Evolutionary conservation across 1,140 invertebrate genomes (phyloP).

Genomic region (Stegodyphus mimosarum): DNA sequence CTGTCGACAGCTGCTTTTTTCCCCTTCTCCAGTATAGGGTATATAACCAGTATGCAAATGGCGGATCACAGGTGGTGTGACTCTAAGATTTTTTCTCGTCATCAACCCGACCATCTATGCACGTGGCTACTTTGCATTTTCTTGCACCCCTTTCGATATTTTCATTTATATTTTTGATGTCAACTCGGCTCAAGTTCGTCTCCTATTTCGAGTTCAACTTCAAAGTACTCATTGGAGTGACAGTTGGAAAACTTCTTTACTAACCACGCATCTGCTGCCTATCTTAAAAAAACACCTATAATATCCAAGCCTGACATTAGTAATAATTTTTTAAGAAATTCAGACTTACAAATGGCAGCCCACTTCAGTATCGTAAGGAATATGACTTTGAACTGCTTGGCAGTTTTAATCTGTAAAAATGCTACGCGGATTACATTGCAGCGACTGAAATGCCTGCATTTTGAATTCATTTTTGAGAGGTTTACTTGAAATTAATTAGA

Average conservation of each 20-base stretch:
- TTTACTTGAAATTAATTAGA: no score
- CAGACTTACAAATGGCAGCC: no score
- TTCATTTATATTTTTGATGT: background rate
- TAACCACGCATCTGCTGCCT: no score
- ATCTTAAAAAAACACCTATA: no score
- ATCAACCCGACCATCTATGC: conserved; percentile 14
- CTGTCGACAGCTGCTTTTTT: conserved; percentile 28
- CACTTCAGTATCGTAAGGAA: no score
- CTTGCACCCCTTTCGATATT: conserved; percentile 3
- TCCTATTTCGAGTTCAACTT: background rate
- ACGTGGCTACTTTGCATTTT: conserved; percentile 12
- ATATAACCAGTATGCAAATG: conserved; percentile 50
- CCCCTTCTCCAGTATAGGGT: background rate
- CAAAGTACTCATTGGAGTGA: background rate
- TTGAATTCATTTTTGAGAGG: no score
- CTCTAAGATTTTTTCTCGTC: conserved; percentile 34
- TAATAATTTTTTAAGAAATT: no score
- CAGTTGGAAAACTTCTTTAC: background rate
- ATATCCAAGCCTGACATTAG: no score
- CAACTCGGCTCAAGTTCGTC: background rate
- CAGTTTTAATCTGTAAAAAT: no score
- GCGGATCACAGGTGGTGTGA: conserved; percentile 39
- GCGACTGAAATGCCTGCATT: no score
- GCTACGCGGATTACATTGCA: no score
- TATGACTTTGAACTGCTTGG: no score